Conservation (phyloP, 2,113 vertebrate species). For the Varanus komodoensis region DNA sequence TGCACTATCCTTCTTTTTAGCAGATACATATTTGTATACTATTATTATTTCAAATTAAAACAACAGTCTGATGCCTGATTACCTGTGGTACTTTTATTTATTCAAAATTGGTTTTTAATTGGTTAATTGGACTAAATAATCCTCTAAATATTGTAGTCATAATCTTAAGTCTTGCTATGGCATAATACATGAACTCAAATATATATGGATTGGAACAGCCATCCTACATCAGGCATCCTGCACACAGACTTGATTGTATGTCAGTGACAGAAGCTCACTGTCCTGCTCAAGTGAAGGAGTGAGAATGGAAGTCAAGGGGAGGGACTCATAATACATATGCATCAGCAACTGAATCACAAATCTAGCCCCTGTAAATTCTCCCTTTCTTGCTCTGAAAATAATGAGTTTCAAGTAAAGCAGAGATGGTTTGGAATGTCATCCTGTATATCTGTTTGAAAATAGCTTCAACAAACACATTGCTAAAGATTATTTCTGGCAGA, state of each 20-base stretch:
- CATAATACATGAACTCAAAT: background rate
- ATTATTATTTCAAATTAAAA: too few species aligned
- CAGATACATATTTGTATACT: too few species aligned
- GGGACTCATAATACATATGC: background rate
- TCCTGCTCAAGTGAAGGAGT: background rate
- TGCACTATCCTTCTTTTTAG: too few species aligned
- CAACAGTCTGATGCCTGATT: background rate
- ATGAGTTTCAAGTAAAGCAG: background rate
- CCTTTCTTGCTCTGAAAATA: background rate
- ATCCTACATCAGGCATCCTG: background rate
- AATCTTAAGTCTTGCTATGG: background rate
- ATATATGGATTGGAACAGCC: background rate
- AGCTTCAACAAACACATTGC: background rate
- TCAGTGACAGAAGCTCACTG: background rate
- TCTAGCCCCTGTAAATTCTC: background rate
- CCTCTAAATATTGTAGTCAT: background rate
- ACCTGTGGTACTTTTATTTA: background rate
- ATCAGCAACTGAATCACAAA: background rate
- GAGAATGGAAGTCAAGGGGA: background rate
- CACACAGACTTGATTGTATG: background rate
- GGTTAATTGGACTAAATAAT: background rate
- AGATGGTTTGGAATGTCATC: background rate
- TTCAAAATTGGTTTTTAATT: background rate
- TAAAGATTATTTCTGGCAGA: background rate
- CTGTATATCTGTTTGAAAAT: background rate